These are phyloP conservation scores for Agrotis exclamationis DNA, from an alignment of 2,888 invertebrate species.

Conservation along the genomic window DNA sequence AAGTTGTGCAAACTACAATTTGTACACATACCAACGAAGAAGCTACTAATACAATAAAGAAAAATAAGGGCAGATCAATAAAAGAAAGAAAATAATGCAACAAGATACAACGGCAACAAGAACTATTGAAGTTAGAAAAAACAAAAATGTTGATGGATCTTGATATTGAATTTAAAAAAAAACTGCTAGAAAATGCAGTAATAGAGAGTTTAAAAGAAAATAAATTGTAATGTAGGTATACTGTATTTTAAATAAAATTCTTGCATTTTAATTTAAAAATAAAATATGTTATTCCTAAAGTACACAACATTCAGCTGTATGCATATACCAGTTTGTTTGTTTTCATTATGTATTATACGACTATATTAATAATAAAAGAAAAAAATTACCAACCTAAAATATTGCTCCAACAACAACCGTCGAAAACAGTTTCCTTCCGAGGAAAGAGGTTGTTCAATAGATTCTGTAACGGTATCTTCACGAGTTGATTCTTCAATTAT, in stretches of 20 bases:
- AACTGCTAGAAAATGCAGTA: background rate
- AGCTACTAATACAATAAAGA: too few species aligned
- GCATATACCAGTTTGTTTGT: background rate
- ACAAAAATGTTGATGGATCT: background rate
- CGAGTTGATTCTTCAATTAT: too few species aligned
- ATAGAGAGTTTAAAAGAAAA: background rate
- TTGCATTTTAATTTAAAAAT: too few species aligned
- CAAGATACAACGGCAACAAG: background rate
- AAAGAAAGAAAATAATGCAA: too few species aligned
- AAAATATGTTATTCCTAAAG: too few species aligned
- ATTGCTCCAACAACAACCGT: conserved; percentile 11
- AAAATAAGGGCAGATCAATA: too few species aligned
- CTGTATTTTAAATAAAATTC: too few species aligned
- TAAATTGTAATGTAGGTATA: background rate
- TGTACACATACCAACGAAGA: too few species aligned
- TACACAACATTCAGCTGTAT: background rate
- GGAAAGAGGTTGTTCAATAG: background rate
- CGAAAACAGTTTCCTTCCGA: conserved; percentile 2
- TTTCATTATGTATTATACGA: background rate
- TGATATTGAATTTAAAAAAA: background rate
- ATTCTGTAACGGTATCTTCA: background rate
- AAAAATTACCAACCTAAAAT: conserved; percentile 11
- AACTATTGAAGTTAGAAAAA: conserved; percentile 3
- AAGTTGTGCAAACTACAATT: too few species aligned
- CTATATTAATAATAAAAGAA: background rate